Percentiles rank a stretch among this genome's conserved stretches.
These are phyloP conservation scores for Aphidius ervi DNA, from an alignment of 1,140 invertebrate species.

Conservation along the genomic window DNA sequence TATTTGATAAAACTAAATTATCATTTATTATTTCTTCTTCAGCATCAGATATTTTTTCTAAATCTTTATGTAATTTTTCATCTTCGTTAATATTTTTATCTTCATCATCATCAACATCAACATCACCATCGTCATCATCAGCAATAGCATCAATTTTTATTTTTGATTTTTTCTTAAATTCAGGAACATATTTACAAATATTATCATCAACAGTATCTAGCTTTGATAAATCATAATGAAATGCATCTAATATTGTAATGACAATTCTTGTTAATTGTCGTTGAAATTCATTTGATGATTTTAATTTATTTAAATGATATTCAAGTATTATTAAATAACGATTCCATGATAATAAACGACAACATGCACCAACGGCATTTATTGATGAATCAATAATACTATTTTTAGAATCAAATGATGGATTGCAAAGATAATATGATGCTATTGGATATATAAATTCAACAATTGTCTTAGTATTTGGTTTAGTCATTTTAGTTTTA, in stretches of 20 bases:
- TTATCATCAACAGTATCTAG: slow-evolving; percentile 26
- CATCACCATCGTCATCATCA: slow-evolving; percentile 53
- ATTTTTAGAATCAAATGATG: slow-evolving; percentile 70
- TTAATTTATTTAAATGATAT: slow-evolving; percentile 73
- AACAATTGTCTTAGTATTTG: slow-evolving; percentile 67
- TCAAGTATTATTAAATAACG: slow-evolving; percentile 78
- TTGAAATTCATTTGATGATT: slow-evolving; percentile 67
- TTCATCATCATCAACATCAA: slow-evolving; percentile 73
- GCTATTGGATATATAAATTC: slow-evolving; percentile 84
- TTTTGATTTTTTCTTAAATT: slow-evolving; percentile 27
- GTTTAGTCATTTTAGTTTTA: slow-evolving; percentile 56
- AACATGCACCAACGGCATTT: slow-evolving; percentile 70
- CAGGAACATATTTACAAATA: background rate
- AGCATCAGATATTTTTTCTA: slow-evolving; percentile 37
- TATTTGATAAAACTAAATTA: slow-evolving; percentile 59
- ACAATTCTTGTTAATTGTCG: slow-evolving; percentile 79
- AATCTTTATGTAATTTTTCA: slow-evolving; percentile 20
- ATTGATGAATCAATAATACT: slow-evolving; percentile 81
- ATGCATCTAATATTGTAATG: slow-evolving; percentile 80
- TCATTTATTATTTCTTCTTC: slow-evolving; percentile 45
- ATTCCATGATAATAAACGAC: slow-evolving; percentile 77
- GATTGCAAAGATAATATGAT: slow-evolving; percentile 73
- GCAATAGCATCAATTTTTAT: slow-evolving; percentile 30
- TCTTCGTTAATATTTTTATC: slow-evolving; percentile 35
- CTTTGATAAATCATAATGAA: slow-evolving; percentile 86